Evolutionary conservation across 1,140 invertebrate genomes (phyloP), one percentile per base, ranked within the genome.

Genomic region (Microplitis mediator): DNA sequence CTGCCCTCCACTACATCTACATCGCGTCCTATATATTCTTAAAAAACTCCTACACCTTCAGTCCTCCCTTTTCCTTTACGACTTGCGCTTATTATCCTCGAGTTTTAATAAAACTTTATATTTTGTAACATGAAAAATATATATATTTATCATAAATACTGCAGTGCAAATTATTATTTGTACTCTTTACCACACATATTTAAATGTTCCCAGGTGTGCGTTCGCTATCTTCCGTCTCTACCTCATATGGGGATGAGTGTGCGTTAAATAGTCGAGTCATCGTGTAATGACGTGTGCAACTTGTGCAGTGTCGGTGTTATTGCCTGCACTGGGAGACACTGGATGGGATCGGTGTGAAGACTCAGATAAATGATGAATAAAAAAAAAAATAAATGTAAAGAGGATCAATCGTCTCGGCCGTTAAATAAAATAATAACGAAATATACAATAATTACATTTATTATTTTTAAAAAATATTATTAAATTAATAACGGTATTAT

Each of bases 251-350:
- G 36, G 54, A 71, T 65, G 62, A 23, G 35, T 14, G 52, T 61
- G 60, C 50, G 62, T 63, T 9, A 66, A 68, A 78, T 75, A 74
- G 84, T 78, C 78, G 77, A 86, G 84, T 87, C 85, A 86, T 81
- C 83, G 77, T 85, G 84, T 87, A 87, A 87, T 87, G 84, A 86
- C 81, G 85, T 80, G 75, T 77, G 76, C 69, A 68, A 74, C 74
- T 65, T 73, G 14, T 58, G 56, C 54, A 16, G 14, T 72, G 67
- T 32, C 54, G n/a, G 39, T 45, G 39, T 45, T 45, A 45, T 23
- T 23, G 23, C 23, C 23, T 23, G 23, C 23, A 23, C 23, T 23
- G 23, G 23, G 23, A 23, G 23, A 23, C 23, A 23, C 23, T 23
- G 23, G 39, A 45, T 45, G 11, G 5, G 39, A 45, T 45, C 39